Base-by-base conservation (phyloP, 2,113 vertebrate species). In the Lanius collurio region DNA sequence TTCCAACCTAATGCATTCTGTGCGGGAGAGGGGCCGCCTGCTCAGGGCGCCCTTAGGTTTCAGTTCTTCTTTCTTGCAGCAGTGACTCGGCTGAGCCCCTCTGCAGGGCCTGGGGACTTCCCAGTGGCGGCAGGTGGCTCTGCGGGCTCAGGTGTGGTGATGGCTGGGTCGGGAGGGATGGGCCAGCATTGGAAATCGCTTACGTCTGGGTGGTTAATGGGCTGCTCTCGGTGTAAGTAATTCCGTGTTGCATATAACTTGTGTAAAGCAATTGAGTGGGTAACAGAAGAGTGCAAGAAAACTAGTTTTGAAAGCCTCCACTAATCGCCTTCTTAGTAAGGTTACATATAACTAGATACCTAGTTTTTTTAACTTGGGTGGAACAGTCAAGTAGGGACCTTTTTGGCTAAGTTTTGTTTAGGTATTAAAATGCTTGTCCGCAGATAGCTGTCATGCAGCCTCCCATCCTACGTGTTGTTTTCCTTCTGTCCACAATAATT, bases 281-380 rank as follows among this genome's bases (percentile, higher is more conserved):
- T 62, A 69, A 41, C 53, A 37, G 63, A 50, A 28, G 3, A 53
- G 42, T 6, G 20, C 55, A 24, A 59, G 56, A 55, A 53, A 62
- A 47, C 11, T 14, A 20, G 26, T 37, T 37, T 42, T 35, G 10
- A 56, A 81, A 37, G 10, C 15, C 3, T 62, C 0, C 16, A 1
- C 35, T 35, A 19, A 20, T 49, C 33, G 11, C 23, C 10, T 52
- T 64, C 41, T 9, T 21, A n/a, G 39, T 21, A 44, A 59, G 28
- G 18, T 44, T 84, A 8, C 2, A 0, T 65, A 2, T 26, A 28
- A n/a, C 9, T n/a, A 55, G 37, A 10, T 73, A 37, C 0, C 1
- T 5, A 6, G 21, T 71, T 56, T 50, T 41, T 9, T 33, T 69
- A 39, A 44, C 10, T n/a, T 44, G 27, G 3, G 15, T 68, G 64